Percentiles rank a stretch among this genome's conserved stretches.
Conservation (phyloP, 2,113 vertebrate species). For the Sarotherodon lohbergeri region DNA sequence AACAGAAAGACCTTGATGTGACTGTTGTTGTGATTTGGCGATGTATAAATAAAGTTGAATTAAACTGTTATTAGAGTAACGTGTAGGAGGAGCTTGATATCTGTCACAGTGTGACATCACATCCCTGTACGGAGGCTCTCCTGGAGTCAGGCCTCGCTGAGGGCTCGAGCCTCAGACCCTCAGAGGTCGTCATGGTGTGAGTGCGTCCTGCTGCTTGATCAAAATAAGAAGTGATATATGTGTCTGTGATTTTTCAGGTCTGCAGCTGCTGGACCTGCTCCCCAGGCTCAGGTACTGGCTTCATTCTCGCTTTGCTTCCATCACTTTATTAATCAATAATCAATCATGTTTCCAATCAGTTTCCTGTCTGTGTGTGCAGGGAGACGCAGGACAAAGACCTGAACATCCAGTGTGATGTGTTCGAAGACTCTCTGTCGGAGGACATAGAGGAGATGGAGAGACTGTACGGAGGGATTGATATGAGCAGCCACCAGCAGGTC, state of each 20-base stretch:
- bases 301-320: background rate
- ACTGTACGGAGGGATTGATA: slow-evolving; percentile 81
- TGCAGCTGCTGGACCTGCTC: slow-evolving; percentile 84
- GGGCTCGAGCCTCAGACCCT: background rate
- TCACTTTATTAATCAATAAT: background rate
- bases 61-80: background rate
- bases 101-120: background rate
- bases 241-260: slow-evolving; percentile 63
- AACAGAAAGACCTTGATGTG: background rate
- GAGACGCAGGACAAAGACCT: slow-evolving; percentile 85
- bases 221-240: background rate
- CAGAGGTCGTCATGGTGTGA: background rate
- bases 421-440: slow-evolving; percentile 82
- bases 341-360: background rate
- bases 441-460: slow-evolving; percentile 85
- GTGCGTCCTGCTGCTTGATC: background rate
- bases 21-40: background rate
- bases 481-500: slow-evolving; percentile 86
- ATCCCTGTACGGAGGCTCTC: background rate
- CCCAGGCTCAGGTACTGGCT: slow-evolving; percentile 78
- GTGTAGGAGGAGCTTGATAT: background rate
- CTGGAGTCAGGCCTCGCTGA: background rate
- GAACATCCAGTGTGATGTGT: slow-evolving; percentile 85
- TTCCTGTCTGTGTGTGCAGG: slow-evolving; percentile 55
- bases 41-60: background rate